These are phyloP conservation scores for Heliconius sara DNA, from an alignment of 2,888 invertebrate species.

Conservation along the genomic window DNA sequence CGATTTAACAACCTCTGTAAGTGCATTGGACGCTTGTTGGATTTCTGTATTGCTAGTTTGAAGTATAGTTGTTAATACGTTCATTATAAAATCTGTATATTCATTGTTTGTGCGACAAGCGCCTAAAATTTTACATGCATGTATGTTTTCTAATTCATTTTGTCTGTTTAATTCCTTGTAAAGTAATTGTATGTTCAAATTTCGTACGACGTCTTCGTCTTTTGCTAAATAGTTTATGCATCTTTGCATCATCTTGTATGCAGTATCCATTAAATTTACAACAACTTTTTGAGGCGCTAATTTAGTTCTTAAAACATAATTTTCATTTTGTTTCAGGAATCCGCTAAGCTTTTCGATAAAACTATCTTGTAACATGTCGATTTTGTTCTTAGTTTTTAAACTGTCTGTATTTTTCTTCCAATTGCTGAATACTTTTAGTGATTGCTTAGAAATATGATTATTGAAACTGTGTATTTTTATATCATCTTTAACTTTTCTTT, in stretches of 20 bases:
- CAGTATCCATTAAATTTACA: conserved; percentile 62
- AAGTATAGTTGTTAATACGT: conserved; percentile 51
- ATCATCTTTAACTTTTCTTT: conserved; percentile 54
- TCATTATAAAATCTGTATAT: conserved; percentile 53
- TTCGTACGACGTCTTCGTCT: conserved; percentile 48
- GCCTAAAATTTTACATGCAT: conserved; percentile 57
- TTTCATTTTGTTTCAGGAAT: conserved; percentile 55
- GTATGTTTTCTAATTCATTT: conserved; percentile 51
- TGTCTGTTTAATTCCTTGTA: conserved; percentile 55
- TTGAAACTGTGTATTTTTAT: conserved; percentile 55
- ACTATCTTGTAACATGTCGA: conserved; percentile 51
- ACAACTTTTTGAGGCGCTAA: conserved; percentile 62
- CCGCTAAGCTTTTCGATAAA: conserved; percentile 59
- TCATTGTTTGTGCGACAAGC: conserved; percentile 56
- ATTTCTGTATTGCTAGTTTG: conserved; percentile 52
- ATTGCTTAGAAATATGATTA: conserved; percentile 56
- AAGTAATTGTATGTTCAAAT: conserved; percentile 43
- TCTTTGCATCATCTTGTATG: conserved; percentile 56
- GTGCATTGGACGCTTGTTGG: conserved; percentile 51
- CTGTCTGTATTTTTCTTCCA: conserved; percentile 52
- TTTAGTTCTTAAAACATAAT: conserved; percentile 59
- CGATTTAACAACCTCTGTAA: conserved; percentile 57
- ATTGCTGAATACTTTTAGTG: conserved; percentile 56
- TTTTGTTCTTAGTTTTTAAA: conserved; percentile 46
- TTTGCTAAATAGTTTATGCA: conserved; percentile 55